Evolutionary conservation across 2,113 vertebrate species (phyloP).

Genomic region (Suncus etruscus): DNA sequence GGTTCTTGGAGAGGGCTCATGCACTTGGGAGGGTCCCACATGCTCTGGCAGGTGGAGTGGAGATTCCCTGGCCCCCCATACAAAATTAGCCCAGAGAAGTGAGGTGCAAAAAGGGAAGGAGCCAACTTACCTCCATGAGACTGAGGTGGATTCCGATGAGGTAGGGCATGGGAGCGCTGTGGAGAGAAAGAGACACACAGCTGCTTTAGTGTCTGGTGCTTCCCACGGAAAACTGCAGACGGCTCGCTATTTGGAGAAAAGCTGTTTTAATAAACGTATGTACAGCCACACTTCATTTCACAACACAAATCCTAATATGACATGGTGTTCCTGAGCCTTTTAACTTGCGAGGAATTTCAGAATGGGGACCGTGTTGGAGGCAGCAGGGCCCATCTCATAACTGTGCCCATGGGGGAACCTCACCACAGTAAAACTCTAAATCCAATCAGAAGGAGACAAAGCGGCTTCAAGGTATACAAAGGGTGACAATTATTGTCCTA

Average conservation of each 20-base stretch:
- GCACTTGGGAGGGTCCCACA: background rate
- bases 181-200: slow-evolving; percentile 84
- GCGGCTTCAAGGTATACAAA: background rate
- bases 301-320: slow-evolving; percentile 83
- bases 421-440: background rate
- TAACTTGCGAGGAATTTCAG: slow-evolving; percentile 76
- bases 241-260: slow-evolving; percentile 85
- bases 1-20: background rate
- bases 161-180: slow-evolving; percentile 94
- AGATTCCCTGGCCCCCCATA: background rate
- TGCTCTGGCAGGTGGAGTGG: background rate
- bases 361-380: slow-evolving; percentile 50
- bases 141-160: slow-evolving; percentile 94
- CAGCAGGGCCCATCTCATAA: background rate
- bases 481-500: background rate
- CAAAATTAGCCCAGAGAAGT: slow-evolving; percentile 25
- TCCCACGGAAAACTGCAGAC: slow-evolving; percentile 81
- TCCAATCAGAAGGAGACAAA: slow-evolving; percentile 8
- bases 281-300: slow-evolving; percentile 80
- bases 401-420: background rate
- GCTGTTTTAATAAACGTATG: slow-evolving; percentile 83
- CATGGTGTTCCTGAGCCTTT: slow-evolving; percentile 78
- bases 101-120: slow-evolving; percentile 49
- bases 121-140: slow-evolving; percentile 92
- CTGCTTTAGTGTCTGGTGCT: slow-evolving; percentile 82